phyloP scores from a whole-genome alignment of 2,888 invertebrate genomes.

The Thyatira batis region DNA sequence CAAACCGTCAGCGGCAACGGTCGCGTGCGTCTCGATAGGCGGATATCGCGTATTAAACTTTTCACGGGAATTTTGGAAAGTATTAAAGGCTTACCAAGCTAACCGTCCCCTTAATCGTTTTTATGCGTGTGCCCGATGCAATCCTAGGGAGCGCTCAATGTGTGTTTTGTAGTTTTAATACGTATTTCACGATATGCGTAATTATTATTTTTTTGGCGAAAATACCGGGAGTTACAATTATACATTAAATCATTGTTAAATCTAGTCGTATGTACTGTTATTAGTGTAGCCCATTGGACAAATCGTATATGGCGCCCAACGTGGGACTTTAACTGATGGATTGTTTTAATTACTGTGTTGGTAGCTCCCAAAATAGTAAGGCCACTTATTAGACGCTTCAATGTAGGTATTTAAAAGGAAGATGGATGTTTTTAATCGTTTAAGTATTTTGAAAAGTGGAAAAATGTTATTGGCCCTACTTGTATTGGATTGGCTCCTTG shows the following conservation, averaged over 20 bases:
- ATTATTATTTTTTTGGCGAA: constrained; percentile 13
- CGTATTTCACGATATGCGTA: constrained; percentile 26
- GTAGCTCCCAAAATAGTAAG: background rate
- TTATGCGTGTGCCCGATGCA: constrained; percentile 72
- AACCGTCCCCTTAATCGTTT: constrained; percentile 66
- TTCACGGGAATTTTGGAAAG: constrained; percentile 71
- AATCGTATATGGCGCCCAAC: constrained; percentile 42
- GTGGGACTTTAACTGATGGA: constrained; percentile 20
- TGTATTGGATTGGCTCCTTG: constrained; percentile 68
- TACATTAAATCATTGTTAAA: background rate
- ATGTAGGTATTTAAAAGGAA: no score
- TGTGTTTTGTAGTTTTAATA: constrained; percentile 56
- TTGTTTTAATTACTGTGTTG: background rate
- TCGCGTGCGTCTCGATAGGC: constrained; percentile 36
- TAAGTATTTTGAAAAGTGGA: constrained; percentile 49
- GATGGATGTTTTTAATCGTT: constrained; percentile 40
- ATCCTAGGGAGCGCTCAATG: constrained; percentile 51
- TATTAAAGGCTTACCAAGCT: constrained; percentile 54
- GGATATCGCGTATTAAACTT: constrained; percentile 62
- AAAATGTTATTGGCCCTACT: constrained; percentile 60
- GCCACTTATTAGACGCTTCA: no score
- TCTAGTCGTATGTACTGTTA: background rate
- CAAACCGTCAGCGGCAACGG: constrained; percentile 43
- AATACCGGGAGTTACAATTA: background rate
- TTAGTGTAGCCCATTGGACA: constrained; percentile 16